These are phyloP conservation scores for Orius insidiosus DNA, from an alignment of 1,140 invertebrate species.

Conservation along the genomic window DNA sequence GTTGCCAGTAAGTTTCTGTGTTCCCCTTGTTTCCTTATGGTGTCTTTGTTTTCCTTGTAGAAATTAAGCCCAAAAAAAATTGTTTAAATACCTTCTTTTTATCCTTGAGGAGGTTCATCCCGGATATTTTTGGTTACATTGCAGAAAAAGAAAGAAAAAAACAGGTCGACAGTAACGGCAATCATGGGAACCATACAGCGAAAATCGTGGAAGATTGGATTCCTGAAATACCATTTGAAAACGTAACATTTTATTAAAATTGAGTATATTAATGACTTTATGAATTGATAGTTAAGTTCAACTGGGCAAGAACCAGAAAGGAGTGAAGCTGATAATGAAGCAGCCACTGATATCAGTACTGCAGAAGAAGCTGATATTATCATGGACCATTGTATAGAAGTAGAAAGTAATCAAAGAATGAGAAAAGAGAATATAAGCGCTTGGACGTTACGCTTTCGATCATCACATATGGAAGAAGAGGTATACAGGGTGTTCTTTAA, in stretches of 20 bases:
- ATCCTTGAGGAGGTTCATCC: background rate
- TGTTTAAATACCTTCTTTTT: conserved; percentile 2
- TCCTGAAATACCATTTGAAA: conserved; percentile 80
- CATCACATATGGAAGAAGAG: conserved; percentile 48
- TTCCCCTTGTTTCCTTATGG: no score
- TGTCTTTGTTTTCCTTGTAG: no score
- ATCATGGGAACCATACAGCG: conserved; percentile 18
- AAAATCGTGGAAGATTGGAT: conserved; percentile 57
- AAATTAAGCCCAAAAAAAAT: conserved; percentile 1
- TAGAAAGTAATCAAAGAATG: conserved; percentile 82
- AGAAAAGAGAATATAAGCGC: conserved; percentile 68
- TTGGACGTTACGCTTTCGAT: conserved; percentile 73
- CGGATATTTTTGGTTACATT: conserved; percentile 4
- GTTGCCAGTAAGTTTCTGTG: background rate
- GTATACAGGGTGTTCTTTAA: conserved; percentile 25
- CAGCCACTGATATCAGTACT: conserved; percentile 17
- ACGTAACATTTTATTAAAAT: conserved; percentile 35
- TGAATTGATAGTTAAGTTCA: conserved; percentile 28
- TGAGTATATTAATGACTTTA: background rate
- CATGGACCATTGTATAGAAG: conserved; percentile 78
- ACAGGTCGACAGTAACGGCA: conserved; percentile 18
- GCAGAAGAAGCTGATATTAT: conserved; percentile 66
- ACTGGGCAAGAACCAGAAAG: conserved; percentile 29
- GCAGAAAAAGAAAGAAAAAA: conserved; percentile 13
- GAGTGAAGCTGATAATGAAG: conserved; percentile 17